Base-by-base conservation (phyloP, 1,140 invertebrate genomes). In the Drosophila ogumai region DNA sequence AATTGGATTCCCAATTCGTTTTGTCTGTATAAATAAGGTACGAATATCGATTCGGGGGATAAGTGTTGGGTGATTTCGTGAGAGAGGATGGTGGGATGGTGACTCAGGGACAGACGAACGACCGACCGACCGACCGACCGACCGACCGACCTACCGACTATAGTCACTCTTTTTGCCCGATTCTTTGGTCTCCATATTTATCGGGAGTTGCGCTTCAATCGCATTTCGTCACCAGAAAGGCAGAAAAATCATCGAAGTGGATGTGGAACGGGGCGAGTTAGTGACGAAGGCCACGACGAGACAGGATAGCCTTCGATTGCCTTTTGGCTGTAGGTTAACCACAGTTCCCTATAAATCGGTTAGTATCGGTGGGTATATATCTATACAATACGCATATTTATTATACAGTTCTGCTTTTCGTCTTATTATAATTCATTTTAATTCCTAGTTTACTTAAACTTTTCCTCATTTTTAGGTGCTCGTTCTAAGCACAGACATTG, bases 391-490 rank as follows among this genome's bases (percentile, higher is more conserved):
- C 36, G 19, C 15, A 43, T 44, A 44, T 6, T 22, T 22, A 22
- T 22, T 22, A 22, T 22, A 22, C 22, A 22, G 3, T 22, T 22
- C 22, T 22, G 22, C 22, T 22, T 22, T 22, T 22, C 22, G 22
- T 22, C 22, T 22, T 22, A 22, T 22, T 22, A 22, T 22, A 2
- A 81, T 81, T 82, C 66, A 81, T 81, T 82, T 77, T 63, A 60
- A 69, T 82, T 73, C 50, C 34, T 32, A 66, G 63, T 66, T 73
- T 41, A 34, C 19, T 12, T 66, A n/a, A 50, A 19, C 1, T 36
- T 36, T 25, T 36, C 10, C 25, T 15, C 6, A 4, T 61, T 25
- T 31, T 22, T 31, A 41, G 28, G 40, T 34, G 34, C 19, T 19
- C 15, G 17, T 50, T 55, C 12, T 6, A 32, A 19, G 28, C 41